Evolutionary conservation across 2,888 invertebrate genomes (phyloP), one percentile per base, ranked within the genome.

Genomic region (Eudasyphora cyanicolor): DNA sequence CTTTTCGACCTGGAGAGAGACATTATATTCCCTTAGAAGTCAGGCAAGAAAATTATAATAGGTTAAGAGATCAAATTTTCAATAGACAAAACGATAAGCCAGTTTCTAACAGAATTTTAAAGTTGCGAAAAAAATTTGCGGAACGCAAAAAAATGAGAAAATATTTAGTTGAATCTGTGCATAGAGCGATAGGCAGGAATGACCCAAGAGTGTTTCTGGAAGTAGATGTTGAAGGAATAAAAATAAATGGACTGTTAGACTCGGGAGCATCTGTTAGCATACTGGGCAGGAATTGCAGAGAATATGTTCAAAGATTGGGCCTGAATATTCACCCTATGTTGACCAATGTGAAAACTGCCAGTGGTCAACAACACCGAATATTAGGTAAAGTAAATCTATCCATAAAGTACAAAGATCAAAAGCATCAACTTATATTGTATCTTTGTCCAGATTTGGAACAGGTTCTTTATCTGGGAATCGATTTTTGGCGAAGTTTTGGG

Each of bases 401-500:
- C n/a, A n/a, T n/a, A n/a, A n/a, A n/a, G n/a, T 71, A 45, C 10
- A 73, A 60, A n/a, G 38, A 27, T 14, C 0, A 45, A n/a, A 19
- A 45, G 19, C 38, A 62, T 2, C 21, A n/a, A 10, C 42, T 51
- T 8, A 21, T 0, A 0, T 51, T 81, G 6, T 84, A 64, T 19
- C 24, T 84, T 2, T 71, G 80, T 10, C 78, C 78, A 3, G 45
- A 49, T 6, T 8, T 84, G 0, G 76, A 71, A 10, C 83, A 79
- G 10, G 79, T n/a, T n/a, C n/a, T n/a, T n/a, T n/a, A n/a, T n/a
- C n/a, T n/a, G n/a, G n/a, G n/a, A n/a, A n/a, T n/a, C n/a, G n/a
- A n/a, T n/a, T n/a, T n/a, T n/a, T n/a, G n/a, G n/a, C n/a, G n/a
- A n/a, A n/a, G n/a, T n/a, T n/a, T n/a, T n/a, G n/a, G n/a, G n/a